Evolutionary conservation across 2,888 invertebrate species (phyloP), one percentile per base, ranked within the genome.

Genomic region (Carterocephalus palaemon): DNA sequence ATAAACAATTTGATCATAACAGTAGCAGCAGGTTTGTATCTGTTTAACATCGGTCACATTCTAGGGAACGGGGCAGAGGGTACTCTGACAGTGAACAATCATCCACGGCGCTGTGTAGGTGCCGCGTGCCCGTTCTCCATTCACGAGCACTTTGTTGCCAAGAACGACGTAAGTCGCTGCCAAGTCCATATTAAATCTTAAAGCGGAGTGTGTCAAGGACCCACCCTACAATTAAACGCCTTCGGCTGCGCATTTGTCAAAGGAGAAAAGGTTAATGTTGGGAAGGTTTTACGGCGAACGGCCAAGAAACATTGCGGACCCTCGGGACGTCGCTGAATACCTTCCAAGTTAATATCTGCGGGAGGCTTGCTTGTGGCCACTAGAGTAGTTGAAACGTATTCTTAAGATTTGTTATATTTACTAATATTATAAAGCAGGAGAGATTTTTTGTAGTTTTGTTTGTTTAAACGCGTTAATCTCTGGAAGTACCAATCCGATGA

Each of bases 291-390:
- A 51, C 45, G 45, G 37, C 39, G 40, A 22, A 33, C 31, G 62
- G 62, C 63, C 62, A 64, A 45, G 45, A 70, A 67, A 60, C 62
- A 62, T 62, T 39, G 20, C 59, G 62, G 61, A 54, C 72, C 70
- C 69, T 53, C 49, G 70, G 70, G 70, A 61, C 53, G 54, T 57
- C 50, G 46, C 53, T 62, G 63, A 69, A 75, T 75, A 75, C 75
- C 75, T 75, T 75, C 70, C 64, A 71, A 75, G 57, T 74, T 73
- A 67, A 73, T 70, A 71, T 70, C 65, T 59, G 57, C 58, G 61
- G 63, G 57, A 62, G 63, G 63, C 63, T 59, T 60, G 52, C 43
- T 38, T 31, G 46, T 19, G 49, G 73, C 70, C 56, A 62, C 19
- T 26, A 58, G 52, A 52, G 10, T 0, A 15, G 56, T 13, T 7